Evolutionary conservation across 2,888 invertebrate genomes (phyloP).

Genomic region (Drosophila pegasa): DNA sequence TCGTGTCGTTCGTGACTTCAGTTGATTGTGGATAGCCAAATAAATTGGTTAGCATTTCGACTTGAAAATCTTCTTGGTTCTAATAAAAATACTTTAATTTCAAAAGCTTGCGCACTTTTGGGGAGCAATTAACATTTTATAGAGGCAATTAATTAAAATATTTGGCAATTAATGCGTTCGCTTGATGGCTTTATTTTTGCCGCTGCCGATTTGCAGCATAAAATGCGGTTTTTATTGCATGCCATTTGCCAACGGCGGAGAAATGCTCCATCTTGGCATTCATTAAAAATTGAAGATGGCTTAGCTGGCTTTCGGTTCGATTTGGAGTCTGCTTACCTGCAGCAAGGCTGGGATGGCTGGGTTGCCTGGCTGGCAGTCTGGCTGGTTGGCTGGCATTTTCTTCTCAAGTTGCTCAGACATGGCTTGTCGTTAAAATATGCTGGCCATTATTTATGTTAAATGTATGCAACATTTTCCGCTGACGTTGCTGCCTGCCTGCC

Average conservation of each 20-base stretch:
- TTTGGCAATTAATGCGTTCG: slow-evolving; percentile 27
- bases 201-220: slow-evolving; percentile 17
- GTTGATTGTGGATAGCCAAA: slow-evolving; percentile 47
- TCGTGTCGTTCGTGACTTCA: slow-evolving; percentile 23
- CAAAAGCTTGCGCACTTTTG: slow-evolving; percentile 11
- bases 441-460: slow-evolving; percentile 68
- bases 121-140: slow-evolving; percentile 34
- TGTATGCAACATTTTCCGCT: slow-evolving; percentile 64
- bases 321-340: slow-evolving; percentile 21
- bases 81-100: slow-evolving; percentile 1
- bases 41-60: slow-evolving; percentile 33
- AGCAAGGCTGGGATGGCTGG: slow-evolving; percentile 8
- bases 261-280: slow-evolving; percentile 37
- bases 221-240: slow-evolving; percentile 44
- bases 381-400: slow-evolving; percentile 24
- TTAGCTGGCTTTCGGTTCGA: slow-evolving; percentile 25
- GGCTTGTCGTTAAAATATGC: slow-evolving; percentile 62
- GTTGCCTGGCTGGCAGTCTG: slow-evolving; percentile 12
- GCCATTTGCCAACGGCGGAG: slow-evolving; percentile 21
- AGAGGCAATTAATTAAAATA: slow-evolving; percentile 38
- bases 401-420: slow-evolving; percentile 41
- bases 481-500: slow-evolving; percentile 8
- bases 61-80: neutral
- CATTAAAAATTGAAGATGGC: slow-evolving; percentile 55
- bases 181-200: slow-evolving; percentile 28